Conservation (phyloP, 2,113 vertebrate species). For the Osmerus mordax region DNA sequence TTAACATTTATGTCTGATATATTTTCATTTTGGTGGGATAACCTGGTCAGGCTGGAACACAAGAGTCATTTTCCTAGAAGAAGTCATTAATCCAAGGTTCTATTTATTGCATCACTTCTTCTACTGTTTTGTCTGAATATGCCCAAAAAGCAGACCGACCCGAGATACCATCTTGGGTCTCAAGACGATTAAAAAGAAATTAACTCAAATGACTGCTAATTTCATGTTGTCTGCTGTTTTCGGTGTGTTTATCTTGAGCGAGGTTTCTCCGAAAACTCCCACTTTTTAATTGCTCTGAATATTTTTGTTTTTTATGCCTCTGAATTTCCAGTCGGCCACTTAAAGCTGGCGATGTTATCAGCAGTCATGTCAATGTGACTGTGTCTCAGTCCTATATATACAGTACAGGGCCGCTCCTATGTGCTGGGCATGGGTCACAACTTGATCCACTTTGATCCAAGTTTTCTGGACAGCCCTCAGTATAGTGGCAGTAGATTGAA, state of each 20-base stretch:
- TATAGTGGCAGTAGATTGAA: conserved; percentile 85
- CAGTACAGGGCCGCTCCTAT: conserved; percentile 42
- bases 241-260: conserved; percentile 75
- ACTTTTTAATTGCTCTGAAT: conserved; percentile 72
- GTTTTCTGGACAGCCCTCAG: conserved; percentile 76
- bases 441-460: conserved; percentile 82
- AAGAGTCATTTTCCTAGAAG: not conserved
- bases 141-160: conserved; percentile 63
- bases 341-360: conserved; percentile 86
- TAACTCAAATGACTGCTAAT: conserved; percentile 69
- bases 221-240: conserved; percentile 75
- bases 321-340: conserved; percentile 76
- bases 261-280: conserved; percentile 74
- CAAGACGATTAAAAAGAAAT: conserved; percentile 73
- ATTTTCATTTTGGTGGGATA: not conserved
- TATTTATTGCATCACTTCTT: conserved; percentile 50
- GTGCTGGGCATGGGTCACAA: conserved; percentile 52
- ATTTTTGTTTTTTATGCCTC: conserved; percentile 37
- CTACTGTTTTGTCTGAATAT: conserved; percentile 59
- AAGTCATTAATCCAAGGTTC: conserved; percentile 9
- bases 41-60: not conserved
- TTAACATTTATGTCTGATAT: not conserved
- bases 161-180: conserved; percentile 70
- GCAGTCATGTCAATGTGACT: conserved; percentile 85
- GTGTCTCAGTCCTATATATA: conserved; percentile 49